phyloP scores from a whole-genome alignment of 2,888 invertebrate genomes.

The Amiota mariae region DNA sequence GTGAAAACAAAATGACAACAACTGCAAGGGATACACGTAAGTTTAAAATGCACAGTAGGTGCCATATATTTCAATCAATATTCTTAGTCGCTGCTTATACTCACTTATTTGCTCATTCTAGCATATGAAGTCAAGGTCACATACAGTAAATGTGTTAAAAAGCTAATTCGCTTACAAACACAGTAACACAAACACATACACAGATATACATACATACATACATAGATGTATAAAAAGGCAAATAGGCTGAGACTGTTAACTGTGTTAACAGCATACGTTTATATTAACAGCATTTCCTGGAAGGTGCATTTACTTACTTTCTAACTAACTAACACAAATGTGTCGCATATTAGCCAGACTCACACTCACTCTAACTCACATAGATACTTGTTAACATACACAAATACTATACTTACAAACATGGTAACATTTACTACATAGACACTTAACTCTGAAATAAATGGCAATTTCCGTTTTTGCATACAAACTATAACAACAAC shows the following conservation, averaged over 20 bases:
- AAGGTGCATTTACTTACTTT: too few species aligned
- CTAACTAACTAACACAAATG: too few species aligned
- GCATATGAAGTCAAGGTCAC: not conserved
- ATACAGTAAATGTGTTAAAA: not conserved
- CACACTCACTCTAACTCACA: not conserved
- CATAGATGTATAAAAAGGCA: not conserved
- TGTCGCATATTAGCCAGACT: not conserved
- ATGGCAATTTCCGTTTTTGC: constrained; percentile 19
- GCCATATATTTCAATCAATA: constrained; percentile 28
- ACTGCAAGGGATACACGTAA: not conserved
- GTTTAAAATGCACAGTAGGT: not conserved
- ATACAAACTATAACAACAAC: constrained; percentile 10
- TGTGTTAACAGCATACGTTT: not conserved
- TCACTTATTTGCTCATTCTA: not conserved
- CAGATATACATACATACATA: not conserved
- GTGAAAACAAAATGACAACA: constrained; percentile 12
- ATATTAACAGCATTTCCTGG: too few species aligned
- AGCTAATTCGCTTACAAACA: constrained; percentile 5
- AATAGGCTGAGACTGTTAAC: not conserved
- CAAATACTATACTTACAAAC: not conserved
- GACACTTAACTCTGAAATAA: constrained; percentile 14
- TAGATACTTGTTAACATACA: too few species aligned
- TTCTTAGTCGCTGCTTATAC: not conserved
- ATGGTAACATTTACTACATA: not conserved
- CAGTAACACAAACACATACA: not conserved